Conservation (phyloP, 2,797 vertebrate genomes). For the Gadopsis marmoratus region DNA sequence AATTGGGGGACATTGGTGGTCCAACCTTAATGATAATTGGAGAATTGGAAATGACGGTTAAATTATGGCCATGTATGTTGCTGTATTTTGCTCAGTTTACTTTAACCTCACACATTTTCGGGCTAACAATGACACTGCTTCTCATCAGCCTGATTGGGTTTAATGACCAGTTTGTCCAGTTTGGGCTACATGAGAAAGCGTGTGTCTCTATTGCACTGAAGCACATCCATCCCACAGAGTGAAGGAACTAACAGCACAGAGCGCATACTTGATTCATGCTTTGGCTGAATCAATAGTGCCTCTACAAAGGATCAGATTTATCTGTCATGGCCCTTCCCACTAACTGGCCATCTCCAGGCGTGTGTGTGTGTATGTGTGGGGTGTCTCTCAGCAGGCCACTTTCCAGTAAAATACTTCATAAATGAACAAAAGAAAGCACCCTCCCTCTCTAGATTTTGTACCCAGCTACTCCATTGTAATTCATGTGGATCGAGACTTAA, state of each 20-base stretch:
- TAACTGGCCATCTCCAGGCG: conserved; percentile 64
- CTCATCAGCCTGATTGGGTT: conserved; percentile 40
- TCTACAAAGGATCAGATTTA: conserved; percentile 82
- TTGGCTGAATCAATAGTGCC: conserved; percentile 81
- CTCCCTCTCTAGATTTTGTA: conserved; percentile 5
- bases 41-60: neutral
- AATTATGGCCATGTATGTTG: neutral
- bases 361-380: neutral
- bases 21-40: neutral
- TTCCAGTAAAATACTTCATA: conserved; percentile 53
- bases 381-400: conserved; percentile 45
- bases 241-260: conserved; percentile 52
- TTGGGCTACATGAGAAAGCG: conserved; percentile 36
- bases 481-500: conserved; percentile 26
- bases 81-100: neutral
- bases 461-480: conserved; percentile 26
- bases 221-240: conserved; percentile 59
- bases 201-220: conserved; percentile 41
- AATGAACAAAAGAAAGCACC: conserved; percentile 33
- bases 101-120: neutral
- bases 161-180: conserved; percentile 56
- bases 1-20: neutral
- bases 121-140: neutral
- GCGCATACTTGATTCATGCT: conserved; percentile 81
- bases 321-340: conserved; percentile 73